phyloP scores from a whole-genome alignment of 2,113 vertebrate species.

The Sander vitreus region DNA sequence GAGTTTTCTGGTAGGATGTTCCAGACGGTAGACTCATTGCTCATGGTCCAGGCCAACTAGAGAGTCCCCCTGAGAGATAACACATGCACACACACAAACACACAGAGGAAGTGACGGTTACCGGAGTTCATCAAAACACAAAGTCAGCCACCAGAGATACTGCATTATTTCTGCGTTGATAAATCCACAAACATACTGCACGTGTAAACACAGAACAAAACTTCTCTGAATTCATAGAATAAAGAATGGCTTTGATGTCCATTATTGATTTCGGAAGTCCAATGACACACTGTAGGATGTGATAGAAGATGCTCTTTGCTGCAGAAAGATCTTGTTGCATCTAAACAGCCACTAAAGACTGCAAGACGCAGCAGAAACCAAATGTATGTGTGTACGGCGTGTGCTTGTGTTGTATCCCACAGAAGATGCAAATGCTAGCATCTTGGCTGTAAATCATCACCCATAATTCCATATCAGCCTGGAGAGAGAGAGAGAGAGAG shows the following conservation, averaged over 20 bases:
- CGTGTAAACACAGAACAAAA: neutral
- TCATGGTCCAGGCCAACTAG: constrained; percentile 91
- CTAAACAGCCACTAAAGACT: constrained; percentile 17
- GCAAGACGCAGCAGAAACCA: constrained; percentile 21
- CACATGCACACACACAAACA: constrained; percentile 54
- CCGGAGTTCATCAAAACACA: constrained; percentile 55
- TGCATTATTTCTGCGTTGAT: constrained; percentile 13
- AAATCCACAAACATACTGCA: neutral
- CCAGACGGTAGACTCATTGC: constrained; percentile 92
- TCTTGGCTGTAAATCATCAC: constrained; percentile 56
- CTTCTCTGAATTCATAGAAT: neutral
- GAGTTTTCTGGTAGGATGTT: constrained; percentile 89
- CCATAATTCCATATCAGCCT: constrained; percentile 51
- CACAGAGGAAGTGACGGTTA: constrained; percentile 68
- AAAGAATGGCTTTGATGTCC: neutral
- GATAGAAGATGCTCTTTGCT: neutral
- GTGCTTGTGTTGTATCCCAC: constrained; percentile 11
- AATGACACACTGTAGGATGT: neutral
- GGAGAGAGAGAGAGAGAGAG: too few species aligned
- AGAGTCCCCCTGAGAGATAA: constrained; percentile 81
- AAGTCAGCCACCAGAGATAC: constrained; percentile 29
- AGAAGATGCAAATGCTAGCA: constrained; percentile 54
- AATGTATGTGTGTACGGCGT: constrained; percentile 5
- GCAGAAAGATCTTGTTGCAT: constrained; percentile 26
- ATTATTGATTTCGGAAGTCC: neutral